A percentile compares a stretch with the other conserved stretches of the same genome.
These are phyloP conservation scores for Cerastis rubricosa DNA, from an alignment of 2,888 invertebrate genomes.

Conservation along the genomic window DNA sequence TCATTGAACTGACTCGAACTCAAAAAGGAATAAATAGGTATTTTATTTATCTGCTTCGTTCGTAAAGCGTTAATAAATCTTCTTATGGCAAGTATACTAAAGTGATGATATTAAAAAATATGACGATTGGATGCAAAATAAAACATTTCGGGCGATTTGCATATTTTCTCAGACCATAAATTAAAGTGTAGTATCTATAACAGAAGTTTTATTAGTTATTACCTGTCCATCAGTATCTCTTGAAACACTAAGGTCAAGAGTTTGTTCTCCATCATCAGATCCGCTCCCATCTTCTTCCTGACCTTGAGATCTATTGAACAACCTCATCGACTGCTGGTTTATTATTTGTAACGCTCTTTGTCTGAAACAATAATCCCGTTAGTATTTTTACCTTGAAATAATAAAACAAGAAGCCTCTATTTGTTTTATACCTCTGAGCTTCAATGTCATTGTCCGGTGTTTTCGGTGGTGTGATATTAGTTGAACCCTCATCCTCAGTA, in stretches of 20 bases:
- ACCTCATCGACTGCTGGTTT: constrained; percentile 87
- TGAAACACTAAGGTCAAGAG: constrained; percentile 88
- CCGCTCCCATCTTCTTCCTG: constrained; percentile 88
- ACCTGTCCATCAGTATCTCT: constrained; percentile 90
- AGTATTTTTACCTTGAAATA: constrained; percentile 9
- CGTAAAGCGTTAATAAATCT: constrained; percentile 47
- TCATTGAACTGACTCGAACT: constrained; percentile 54
- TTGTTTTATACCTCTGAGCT: constrained; percentile 80
- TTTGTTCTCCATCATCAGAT: constrained; percentile 89
- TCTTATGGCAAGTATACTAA: constrained; percentile 42
- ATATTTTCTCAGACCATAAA: constrained; percentile 29
- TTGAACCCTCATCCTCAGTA: constrained; percentile 88
- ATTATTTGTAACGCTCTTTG: constrained; percentile 88
- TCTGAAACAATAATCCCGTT: constrained; percentile 70
- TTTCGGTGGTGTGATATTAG: constrained; percentile 88
- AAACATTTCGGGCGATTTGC: constrained; percentile 42
- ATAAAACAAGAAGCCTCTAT: neutral
- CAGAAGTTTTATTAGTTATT: constrained; percentile 45
- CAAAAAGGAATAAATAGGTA: constrained; percentile 56
- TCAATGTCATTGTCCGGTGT: constrained; percentile 89
- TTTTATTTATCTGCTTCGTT: constrained; percentile 47
- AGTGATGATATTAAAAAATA: constrained; percentile 51
- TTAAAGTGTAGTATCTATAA: constrained; percentile 9
- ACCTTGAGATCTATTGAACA: constrained; percentile 82
- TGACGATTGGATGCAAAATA: constrained; percentile 30